These are phyloP conservation scores for Steinernema carpocapsae DNA, from an alignment of 2,888 invertebrate genomes.

Conservation along the genomic window DNA sequence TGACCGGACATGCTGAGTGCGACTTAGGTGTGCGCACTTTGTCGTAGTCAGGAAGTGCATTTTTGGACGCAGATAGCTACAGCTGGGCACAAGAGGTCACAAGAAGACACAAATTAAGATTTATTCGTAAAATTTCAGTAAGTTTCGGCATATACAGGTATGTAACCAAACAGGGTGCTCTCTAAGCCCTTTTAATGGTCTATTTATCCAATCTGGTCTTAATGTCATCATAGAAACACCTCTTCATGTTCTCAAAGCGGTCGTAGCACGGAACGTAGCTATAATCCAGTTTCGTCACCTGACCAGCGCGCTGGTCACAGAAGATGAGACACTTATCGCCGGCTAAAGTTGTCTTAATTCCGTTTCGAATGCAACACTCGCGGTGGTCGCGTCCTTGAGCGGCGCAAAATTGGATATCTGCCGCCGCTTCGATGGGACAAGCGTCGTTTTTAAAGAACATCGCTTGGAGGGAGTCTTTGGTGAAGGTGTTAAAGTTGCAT, in stretches of 20 bases:
- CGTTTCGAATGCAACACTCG: slow-evolving; percentile 57
- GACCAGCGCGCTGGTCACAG: slow-evolving; percentile 64
- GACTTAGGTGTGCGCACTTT: no score
- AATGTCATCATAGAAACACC: slow-evolving; percentile 66
- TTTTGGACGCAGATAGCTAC: no score
- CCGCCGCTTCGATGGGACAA: slow-evolving; percentile 66
- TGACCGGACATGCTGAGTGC: no score
- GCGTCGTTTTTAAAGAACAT: slow-evolving; percentile 68
- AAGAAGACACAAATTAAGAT: no score
- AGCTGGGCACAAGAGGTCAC: no score
- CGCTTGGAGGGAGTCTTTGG: slow-evolving; percentile 65
- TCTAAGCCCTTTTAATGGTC: background rate
- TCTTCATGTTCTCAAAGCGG: slow-evolving; percentile 64
- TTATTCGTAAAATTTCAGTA: no score
- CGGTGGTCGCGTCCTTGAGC: slow-evolving; percentile 60
- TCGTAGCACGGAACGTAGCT: slow-evolving; percentile 49
- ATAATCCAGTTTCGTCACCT: slow-evolving; percentile 60
- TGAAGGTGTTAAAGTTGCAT: slow-evolving; percentile 65
- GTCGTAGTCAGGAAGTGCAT: no score
- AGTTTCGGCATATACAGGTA: no score
- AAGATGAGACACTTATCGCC: slow-evolving; percentile 62
- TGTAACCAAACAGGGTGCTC: no score
- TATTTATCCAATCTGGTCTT: slow-evolving; percentile 55
- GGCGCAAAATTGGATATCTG: no score
- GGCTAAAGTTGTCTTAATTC: slow-evolving; percentile 62